A percentile compares a stretch with the other conserved stretches of the same genome.
Evolutionary conservation across 2,113 vertebrate genomes (phyloP).

Genomic region (Vulpes ferrilata): DNA sequence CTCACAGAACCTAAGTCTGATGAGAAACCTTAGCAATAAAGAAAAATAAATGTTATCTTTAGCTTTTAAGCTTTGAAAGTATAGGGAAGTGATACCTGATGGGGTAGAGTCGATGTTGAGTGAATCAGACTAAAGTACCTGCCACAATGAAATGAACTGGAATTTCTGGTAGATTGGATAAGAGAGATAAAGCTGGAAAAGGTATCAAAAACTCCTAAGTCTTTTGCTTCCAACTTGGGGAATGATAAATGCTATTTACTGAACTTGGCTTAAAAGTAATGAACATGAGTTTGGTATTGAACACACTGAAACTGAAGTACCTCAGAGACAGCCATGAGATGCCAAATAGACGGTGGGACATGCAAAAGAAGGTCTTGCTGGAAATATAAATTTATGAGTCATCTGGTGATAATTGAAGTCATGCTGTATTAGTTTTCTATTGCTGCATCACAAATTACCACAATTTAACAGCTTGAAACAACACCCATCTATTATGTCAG

Average conservation of each 20-base stretch:
- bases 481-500: constrained; percentile 25
- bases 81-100: neutral
- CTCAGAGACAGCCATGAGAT: constrained; percentile 2
- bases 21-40: constrained; percentile 8
- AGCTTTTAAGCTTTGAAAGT: neutral
- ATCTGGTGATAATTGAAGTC: constrained; percentile 68
- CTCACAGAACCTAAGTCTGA: neutral
- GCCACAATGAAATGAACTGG: neutral
- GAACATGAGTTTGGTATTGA: neutral
- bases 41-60: neutral
- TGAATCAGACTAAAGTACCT: neutral
- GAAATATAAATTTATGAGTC: constrained; percentile 66
- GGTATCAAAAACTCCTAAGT: neutral
- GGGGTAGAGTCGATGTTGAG: neutral
- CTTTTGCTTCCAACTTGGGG: neutral
- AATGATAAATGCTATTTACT: neutral
- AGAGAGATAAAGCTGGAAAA: constrained; percentile 9
- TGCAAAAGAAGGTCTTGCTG: constrained; percentile 22
- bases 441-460: constrained; percentile 57
- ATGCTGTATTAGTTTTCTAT: constrained; percentile 67
- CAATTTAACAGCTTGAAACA: constrained; percentile 65
- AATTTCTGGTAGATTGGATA: neutral
- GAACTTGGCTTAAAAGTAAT: constrained; percentile 8
- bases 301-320: neutral
- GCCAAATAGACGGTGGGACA: neutral